Evolutionary conservation across 1,140 invertebrate species (phyloP).

Genomic region (Neodiprion virginianus): DNA sequence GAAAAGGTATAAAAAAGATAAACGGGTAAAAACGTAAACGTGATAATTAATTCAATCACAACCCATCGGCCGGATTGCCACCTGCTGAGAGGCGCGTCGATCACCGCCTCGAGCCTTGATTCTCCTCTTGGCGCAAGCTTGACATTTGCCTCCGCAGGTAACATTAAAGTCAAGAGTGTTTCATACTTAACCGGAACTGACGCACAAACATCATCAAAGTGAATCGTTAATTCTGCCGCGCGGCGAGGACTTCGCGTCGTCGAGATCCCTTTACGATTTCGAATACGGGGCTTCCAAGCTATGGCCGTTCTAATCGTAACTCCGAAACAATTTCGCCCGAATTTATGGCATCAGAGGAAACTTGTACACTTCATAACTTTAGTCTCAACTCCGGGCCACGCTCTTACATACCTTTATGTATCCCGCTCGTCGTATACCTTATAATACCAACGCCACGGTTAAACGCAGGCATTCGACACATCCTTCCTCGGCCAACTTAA

Average conservation of each 20-base stretch:
- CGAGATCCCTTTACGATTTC: neutral
- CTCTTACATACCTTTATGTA: too few species aligned
- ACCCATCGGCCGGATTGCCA: neutral
- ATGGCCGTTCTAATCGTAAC: neutral
- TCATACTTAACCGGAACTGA: slow-evolving; percentile 5
- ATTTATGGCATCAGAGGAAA: neutral
- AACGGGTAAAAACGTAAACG: neutral
- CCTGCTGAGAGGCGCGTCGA: neutral
- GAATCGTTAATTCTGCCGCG: slow-evolving; percentile 7
- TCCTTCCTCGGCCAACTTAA: too few species aligned
- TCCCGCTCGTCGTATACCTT: too few species aligned
- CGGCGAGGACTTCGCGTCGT: neutral
- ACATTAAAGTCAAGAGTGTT: slow-evolving; percentile 2
- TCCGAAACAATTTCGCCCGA: slow-evolving; percentile 5
- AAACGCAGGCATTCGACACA: too few species aligned
- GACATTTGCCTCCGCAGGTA: slow-evolving; percentile 2
- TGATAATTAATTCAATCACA: neutral
- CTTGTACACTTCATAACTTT: neutral
- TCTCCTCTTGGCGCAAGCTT: neutral
- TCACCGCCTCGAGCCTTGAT: neutral
- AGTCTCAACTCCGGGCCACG: neutral
- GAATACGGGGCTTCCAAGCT: neutral
- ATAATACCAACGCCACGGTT: too few species aligned
- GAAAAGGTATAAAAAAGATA: neutral
- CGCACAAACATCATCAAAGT: slow-evolving; percentile 2